phyloP scores from a whole-genome alignment of 2,888 invertebrate genomes.

The Smittia sp. region DNA sequence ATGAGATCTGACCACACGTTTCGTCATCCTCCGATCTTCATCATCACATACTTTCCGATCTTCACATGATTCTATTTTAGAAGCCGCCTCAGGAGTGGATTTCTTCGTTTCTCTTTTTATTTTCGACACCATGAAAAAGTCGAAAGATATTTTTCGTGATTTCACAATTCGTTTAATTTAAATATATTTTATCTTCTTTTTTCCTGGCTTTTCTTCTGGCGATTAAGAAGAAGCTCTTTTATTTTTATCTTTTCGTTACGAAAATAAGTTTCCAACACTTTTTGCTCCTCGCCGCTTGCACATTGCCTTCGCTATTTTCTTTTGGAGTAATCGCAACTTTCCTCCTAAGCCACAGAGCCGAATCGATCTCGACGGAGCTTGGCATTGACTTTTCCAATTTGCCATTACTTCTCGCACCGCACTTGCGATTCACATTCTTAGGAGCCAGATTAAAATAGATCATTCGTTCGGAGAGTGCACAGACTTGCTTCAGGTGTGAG shows the following conservation, averaged over 20 bases:
- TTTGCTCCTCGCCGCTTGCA: neutral
- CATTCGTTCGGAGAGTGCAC: too few species aligned
- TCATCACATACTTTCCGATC: constrained; percentile 8
- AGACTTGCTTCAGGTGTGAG: too few species aligned
- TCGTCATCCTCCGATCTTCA: neutral
- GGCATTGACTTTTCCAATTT: neutral
- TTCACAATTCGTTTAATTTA: constrained; percentile 27
- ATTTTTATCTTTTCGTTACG: constrained; percentile 34
- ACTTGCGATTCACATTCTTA: too few species aligned
- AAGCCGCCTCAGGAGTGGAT: neutral
- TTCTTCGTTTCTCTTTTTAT: neutral
- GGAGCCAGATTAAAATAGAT: neutral
- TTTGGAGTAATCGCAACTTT: neutral
- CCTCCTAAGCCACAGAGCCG: neutral
- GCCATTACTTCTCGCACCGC: neutral
- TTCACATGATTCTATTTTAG: constrained; percentile 32
- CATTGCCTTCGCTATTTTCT: neutral
- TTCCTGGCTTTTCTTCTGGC: neutral
- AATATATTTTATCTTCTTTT: constrained; percentile 22
- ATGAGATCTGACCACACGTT: neutral
- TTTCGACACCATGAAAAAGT: neutral
- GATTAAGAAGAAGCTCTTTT: constrained; percentile 27
- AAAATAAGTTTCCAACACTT: constrained; percentile 24
- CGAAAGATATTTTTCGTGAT: constrained; percentile 1
- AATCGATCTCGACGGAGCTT: neutral